Conservation (phyloP, 2,113 vertebrate species). For the Loxodonta africana region DNA sequence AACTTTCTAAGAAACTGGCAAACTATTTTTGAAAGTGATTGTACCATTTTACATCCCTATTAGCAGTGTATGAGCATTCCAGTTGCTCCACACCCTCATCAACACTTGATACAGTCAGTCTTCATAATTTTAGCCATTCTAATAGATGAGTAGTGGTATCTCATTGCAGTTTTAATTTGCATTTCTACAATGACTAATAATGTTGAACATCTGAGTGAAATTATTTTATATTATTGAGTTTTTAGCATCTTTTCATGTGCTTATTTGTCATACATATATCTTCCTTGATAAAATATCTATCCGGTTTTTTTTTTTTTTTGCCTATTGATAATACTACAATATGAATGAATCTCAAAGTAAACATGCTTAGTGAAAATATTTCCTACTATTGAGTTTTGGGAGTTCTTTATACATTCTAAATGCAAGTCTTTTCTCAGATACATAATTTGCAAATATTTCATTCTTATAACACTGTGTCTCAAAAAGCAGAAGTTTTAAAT, state of each 20-base stretch:
- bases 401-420: too few species aligned
- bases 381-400: not conserved
- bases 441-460: not conserved
- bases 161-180: not conserved
- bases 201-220: not conserved
- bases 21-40: not conserved
- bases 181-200: not conserved
- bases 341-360: too few species aligned
- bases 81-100: not conserved
- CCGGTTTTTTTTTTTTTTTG: not conserved
- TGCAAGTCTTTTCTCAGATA: not conserved
- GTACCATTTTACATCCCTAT: too few species aligned
- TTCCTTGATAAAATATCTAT: not conserved
- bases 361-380: not conserved
- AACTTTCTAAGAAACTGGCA: not conserved
- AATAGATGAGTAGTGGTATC: not conserved
- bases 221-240: not conserved
- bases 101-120: not conserved
- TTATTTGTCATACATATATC: not conserved
- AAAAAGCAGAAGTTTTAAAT: too few species aligned
- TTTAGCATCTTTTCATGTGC: not conserved
- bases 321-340: not conserved
- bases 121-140: not conserved
- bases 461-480: too few species aligned
- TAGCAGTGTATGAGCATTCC: not conserved